Evolutionary conservation across 1,140 invertebrate species (phyloP), one percentile per base, ranked within the genome.

Genomic region (Battus philenor): DNA sequence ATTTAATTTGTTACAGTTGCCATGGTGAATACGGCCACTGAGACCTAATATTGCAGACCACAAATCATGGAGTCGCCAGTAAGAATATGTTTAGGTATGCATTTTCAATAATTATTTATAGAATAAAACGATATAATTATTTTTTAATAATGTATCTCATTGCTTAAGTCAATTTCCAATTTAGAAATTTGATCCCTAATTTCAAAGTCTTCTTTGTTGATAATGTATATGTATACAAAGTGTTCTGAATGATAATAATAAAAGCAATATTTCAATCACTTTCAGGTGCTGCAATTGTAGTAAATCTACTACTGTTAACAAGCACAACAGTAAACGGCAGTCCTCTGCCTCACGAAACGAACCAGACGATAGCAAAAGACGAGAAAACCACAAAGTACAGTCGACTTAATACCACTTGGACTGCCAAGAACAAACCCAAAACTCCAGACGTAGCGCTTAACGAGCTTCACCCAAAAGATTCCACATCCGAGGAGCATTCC

Each of bases 261-360:
- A 22, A 22, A 22, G 7, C 20, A 22, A 22, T 4, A 4, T 22
- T n/a, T 24, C n/a, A n/a, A n/a, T n/a, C n/a, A n/a, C n/a, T 80
- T 84, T 11, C 76, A 84, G 81, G 78, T 72, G 77, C 70, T 57
- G 75, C 66, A 60, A 55, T 81, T 70, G 71, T 81, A 80, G 73
- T 80, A 49, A 64, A 65, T 38, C 47, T 85, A 69, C 72, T 84
- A 79, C 65, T 85, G 24, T 57, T 80, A 52, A 69, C 67, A 50
- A 67, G 59, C 65, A 65, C 68, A 34, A 45, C 55, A 56, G 75
- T 66, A 29, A 59, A 50, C 47, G 56, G 68, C 29, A 61, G 54
- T 27, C 65, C 68, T 17, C 47, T 75, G 43, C 68, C 73, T 11
- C 52, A 61, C 46, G 71, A 72, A 44, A 72, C 68, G 34, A 73